Evolutionary conservation across 2,888 invertebrate genomes (phyloP), one percentile per base, ranked within the genome.

Genomic region (Tyria jacobaeae): DNA sequence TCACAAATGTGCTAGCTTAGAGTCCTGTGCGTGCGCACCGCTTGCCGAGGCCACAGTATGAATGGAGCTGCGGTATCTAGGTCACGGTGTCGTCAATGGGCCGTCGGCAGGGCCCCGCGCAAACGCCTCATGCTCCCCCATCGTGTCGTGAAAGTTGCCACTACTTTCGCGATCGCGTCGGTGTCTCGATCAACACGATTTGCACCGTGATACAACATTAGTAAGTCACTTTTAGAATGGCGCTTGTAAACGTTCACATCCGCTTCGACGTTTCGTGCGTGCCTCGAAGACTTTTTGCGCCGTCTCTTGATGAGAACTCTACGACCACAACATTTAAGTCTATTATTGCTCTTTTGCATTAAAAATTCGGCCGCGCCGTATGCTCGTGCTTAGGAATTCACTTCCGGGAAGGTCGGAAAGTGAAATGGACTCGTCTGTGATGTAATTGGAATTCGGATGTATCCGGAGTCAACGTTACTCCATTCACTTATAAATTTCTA

Each of bases 391-490:
- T 90, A 92, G 92, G 94, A 93, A 94, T 94, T 94, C 91, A 93
- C 91, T 94, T 94, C 94, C 94, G 94, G 94, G 94, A 93, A 89
- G 90, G 90, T 92, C 94, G 92, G 89, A 94, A 94, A 94, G 94
- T 94, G 94, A 94, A 94, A 93, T 93, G 92, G 93, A 87, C 91
- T 91, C 90, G 91, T 93, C 94, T 90, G 89, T 94, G 92, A 94
- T 93, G 93, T 92, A 94, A 94, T 94, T 90, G 94, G 93, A 94
- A 93, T 94, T 92, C 90, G 92, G 93, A 94, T 94, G 87, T 94
- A 91, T 93, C 93, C 93, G 94, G 91, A 92, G 89, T 91, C 89
- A 85, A 86, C 85, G 89, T 89, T 89, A 89, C 89, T 89, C 92
- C 92, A 89, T 92, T 92, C 93, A 91, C 92, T 92, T 91, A 88